Evolutionary conservation across 2,888 invertebrate species (phyloP), one percentile per base, ranked within the genome.

Genomic region (Lithodes maja): DNA sequence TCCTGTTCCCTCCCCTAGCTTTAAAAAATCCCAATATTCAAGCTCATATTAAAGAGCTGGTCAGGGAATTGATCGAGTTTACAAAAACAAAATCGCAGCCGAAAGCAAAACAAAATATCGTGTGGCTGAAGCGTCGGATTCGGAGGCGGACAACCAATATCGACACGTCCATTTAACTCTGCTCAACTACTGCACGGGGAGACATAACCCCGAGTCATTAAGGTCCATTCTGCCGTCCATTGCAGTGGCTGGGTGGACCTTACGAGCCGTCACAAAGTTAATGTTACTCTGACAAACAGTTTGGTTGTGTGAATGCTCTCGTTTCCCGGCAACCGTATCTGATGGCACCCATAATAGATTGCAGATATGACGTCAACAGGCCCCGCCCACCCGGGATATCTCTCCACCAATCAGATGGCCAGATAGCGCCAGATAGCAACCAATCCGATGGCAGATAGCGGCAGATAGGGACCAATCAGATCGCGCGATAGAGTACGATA

Each of bases 391-490:
- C 53, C 49, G 77, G 84, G 87, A 87, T 90, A 90, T 90, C 90
- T 87, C 87, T 90, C 87, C 87, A 87, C 90, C 90, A 90, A 90
- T 90, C 90, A 90, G 90, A 90, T 90, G 90, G 84, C 87, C 85
- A 87, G 90, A 90, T 90, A 90, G 86, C 82, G 87, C 90, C 84
- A 90, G 90, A 90, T 90, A 90, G 90, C 87, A 82, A 87, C 90
- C 90, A 90, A 90, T 90, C 90, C 85, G 90, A 90, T 90, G 87
- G 87, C 90, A 87, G 90, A 90, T 90, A 90, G 90, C 90, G 86
- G 87, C 87, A 90, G 90, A 90, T 90, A 90, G 87, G 87, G 87
- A 90, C 90, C 90, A 90, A 90, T 90, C 90, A 87, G 90, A 90
- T 90, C 87, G 80, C 87, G 87, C 85, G 90, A 90, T 90, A 90